Evolutionary conservation across 2,113 vertebrate species (phyloP).

Genomic region (Cynoglossus semilaevis): DNA sequence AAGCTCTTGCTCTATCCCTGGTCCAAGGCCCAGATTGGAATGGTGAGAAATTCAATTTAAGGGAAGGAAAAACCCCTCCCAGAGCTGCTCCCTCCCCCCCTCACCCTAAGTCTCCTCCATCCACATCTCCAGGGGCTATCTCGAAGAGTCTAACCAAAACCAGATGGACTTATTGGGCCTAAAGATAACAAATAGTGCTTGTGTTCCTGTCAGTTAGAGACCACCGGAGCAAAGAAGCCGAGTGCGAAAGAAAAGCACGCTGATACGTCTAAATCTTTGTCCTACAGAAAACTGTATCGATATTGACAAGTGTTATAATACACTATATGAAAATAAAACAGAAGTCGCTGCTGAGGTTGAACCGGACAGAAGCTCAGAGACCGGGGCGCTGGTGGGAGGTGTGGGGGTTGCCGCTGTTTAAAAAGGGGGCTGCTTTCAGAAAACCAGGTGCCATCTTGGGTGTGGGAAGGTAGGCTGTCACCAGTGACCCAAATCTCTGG

Average conservation of each 20-base stretch:
- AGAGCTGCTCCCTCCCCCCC: slow-evolving; percentile 59
- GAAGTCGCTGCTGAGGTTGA: neutral
- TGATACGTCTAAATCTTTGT: slow-evolving; percentile 45
- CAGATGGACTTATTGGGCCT: slow-evolving; percentile 94
- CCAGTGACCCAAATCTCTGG: slow-evolving; percentile 46
- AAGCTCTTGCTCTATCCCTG: slow-evolving; percentile 76
- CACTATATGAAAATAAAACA: neutral
- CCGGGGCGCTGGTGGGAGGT: neutral
- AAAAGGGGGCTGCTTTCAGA: slow-evolving; percentile 11
- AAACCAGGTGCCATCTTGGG: slow-evolving; percentile 47
- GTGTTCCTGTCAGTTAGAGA: slow-evolving; percentile 84
- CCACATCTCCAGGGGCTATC: slow-evolving; percentile 89
- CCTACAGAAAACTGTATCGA: slow-evolving; percentile 27
- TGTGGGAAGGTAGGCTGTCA: slow-evolving; percentile 47
- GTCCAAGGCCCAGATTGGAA: slow-evolving; percentile 83
- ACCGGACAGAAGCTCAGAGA: slow-evolving; percentile 1
- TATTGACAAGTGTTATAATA: slow-evolving; percentile 24
- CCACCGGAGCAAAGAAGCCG: slow-evolving; percentile 81
- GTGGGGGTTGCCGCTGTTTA: slow-evolving; percentile 1
- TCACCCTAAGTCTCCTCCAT: slow-evolving; percentile 73
- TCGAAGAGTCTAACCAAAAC: slow-evolving; percentile 93
- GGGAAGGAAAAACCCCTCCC: slow-evolving; percentile 56
- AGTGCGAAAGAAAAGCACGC: slow-evolving; percentile 31
- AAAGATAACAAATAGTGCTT: slow-evolving; percentile 94
- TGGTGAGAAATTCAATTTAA: slow-evolving; percentile 96